Evolutionary conservation across 1,140 invertebrate genomes (phyloP).

Genomic region (Ctenoplectra terminalis): DNA sequence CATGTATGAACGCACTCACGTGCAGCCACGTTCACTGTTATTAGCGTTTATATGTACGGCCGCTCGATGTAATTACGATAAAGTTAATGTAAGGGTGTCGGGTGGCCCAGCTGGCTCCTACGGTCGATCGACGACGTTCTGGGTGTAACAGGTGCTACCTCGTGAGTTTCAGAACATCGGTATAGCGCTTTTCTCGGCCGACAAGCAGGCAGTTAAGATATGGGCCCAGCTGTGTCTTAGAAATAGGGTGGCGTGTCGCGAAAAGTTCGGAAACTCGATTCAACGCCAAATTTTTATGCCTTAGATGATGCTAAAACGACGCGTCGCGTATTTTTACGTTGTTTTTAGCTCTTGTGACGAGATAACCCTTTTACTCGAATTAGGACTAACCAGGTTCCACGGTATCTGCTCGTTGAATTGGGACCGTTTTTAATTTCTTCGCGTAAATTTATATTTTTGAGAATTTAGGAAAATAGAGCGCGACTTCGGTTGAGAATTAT

Average conservation of each 20-base stretch:
- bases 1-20: constrained; percentile 1
- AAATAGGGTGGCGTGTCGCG: constrained; percentile 3
- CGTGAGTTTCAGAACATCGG: constrained; percentile 61
- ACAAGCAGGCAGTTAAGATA: constrained; percentile 51
- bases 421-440: too few relatives aligned
- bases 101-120: constrained; percentile 62
- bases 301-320: not conserved
- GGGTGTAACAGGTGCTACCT: constrained; percentile 74
- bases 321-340: not conserved
- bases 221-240: constrained; percentile 44
- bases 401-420: too few relatives aligned
- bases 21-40: constrained; percentile 16
- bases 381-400: too few relatives aligned
- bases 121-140: constrained; percentile 62
- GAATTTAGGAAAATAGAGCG: too few relatives aligned
- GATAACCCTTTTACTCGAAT: too few relatives aligned
- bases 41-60: constrained; percentile 44
- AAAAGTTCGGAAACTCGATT: constrained; percentile 30
- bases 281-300: constrained; percentile 15
- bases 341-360: too few relatives aligned
- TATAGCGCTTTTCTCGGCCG: constrained; percentile 52
- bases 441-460: too few relatives aligned
- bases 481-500: too few relatives aligned
- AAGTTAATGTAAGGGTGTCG: constrained; percentile 73
- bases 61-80: constrained; percentile 76